phyloP scores from a whole-genome alignment of 2,797 vertebrate species.

The Spizella passerina region DNA sequence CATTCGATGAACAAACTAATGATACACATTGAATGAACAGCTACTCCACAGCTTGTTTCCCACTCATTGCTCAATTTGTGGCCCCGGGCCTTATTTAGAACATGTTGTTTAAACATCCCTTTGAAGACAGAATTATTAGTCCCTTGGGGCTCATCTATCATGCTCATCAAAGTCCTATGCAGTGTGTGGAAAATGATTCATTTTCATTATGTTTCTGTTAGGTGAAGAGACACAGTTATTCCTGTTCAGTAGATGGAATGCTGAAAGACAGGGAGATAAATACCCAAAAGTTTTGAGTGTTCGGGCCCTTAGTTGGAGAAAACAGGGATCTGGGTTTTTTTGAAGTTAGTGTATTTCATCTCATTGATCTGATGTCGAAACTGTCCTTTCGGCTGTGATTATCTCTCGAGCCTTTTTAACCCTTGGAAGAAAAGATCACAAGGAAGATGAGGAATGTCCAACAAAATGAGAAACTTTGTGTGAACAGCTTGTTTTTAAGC shows the following conservation, averaged over 20 bases:
- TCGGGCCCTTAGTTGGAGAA: background rate
- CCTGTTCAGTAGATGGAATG: background rate
- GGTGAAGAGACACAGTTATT: background rate
- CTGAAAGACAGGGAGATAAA: background rate
- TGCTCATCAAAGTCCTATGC: background rate
- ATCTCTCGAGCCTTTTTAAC: background rate
- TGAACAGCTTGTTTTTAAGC: background rate
- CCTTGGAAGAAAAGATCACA: background rate
- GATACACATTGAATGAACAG: background rate
- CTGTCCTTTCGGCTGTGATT: background rate
- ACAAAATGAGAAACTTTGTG: background rate
- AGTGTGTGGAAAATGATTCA: background rate
- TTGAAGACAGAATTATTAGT: background rate
- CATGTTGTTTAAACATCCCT: background rate
- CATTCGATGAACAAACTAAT: background rate
- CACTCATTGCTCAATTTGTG: background rate
- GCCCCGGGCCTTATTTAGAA: slow-evolving; percentile 21
- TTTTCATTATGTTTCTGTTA: background rate
- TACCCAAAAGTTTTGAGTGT: background rate
- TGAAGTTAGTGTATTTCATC: background rate
- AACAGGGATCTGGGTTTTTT: background rate
- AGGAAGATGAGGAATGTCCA: background rate
- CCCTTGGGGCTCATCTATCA: background rate
- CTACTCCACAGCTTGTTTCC: background rate
- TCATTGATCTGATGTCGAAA: background rate